Base-by-base conservation (phyloP, 2,797 vertebrate genomes). In the Simalia tracyae region DNA sequence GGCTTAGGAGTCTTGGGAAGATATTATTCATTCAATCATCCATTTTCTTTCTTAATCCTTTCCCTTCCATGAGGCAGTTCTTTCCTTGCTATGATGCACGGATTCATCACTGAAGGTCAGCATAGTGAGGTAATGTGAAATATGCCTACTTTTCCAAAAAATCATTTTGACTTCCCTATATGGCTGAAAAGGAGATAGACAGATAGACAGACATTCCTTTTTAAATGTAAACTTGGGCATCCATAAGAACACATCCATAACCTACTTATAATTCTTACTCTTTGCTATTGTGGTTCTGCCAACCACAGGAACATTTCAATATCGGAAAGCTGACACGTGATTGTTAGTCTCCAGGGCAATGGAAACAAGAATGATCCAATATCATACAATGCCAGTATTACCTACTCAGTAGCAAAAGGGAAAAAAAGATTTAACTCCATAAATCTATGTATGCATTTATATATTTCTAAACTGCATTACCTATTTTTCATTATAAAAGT, bases 121-220 rank as follows among this genome's bases (percentile, higher is more conserved):
- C 84, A 56, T 50, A 42, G 24, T 68, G 57, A 59, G 17, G 63
- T 61, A 76, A 92, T 56, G 24, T 66, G 89, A 93, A 87, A 54
- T 72, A 60, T 86, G 94, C 63, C 54, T 8, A 3, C 88, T 36
- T 89, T 28, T 76, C 91, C 85, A 91, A 28, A 46, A 10, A 90
- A 2, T 54, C 36, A 54, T 95, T 93, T 66, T 90, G 54, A 90
- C 2, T 56, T 57, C 84, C 54, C 50, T 50, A 26, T 26, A 81
- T 0, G 1, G 36, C 4, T 81, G 72, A 24, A 81, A 81, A 46
- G 36, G 42, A 46, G 46, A 36, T 19, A 36, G 50, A 54, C 8
- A 7, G 50, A 0, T 64, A 31, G 31, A 66, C 11, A 64, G 64
- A n/a, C 28, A 56, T 84, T 64, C 6, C 4, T n/a, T 11, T 66